Percentiles rank a stretch among this genome's conserved stretches.
phyloP scores from a whole-genome alignment of 2,888 invertebrate species.

The Ectropis crepuscularia region DNA sequence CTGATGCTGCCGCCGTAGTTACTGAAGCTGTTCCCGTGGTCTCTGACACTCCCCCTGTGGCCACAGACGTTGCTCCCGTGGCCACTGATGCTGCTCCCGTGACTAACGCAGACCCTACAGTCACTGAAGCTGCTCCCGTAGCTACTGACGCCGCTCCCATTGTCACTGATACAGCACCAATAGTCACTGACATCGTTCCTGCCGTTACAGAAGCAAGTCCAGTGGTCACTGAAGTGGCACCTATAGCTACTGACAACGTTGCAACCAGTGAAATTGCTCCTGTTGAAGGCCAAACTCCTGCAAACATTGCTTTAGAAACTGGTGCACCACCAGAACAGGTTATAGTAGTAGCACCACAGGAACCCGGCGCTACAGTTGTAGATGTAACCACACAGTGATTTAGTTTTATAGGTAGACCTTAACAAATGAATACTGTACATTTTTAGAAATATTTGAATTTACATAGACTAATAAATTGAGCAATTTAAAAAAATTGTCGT shows the following conservation, averaged over 20 bases:
- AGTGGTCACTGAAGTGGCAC: constrained; percentile 15
- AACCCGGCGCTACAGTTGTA: constrained; percentile 66
- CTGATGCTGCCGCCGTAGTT: constrained; percentile 6
- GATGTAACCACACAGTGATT: constrained; percentile 64
- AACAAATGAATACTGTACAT: constrained; percentile 35
- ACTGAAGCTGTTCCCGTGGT: constrained; percentile 3
- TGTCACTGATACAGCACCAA: constrained; percentile 8
- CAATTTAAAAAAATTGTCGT: constrained; percentile 23
- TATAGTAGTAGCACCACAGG: constrained; percentile 50
- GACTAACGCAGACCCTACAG: constrained; percentile 8
- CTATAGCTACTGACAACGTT: constrained; percentile 1
- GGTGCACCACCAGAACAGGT: constrained; percentile 22
- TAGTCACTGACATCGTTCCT: constrained; percentile 3
- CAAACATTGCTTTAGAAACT: constrained; percentile 20
- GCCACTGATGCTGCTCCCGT: constrained; percentile 6
- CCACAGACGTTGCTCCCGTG: constrained; percentile 18
- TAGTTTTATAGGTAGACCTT: constrained; percentile 32
- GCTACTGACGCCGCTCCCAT: constrained; percentile 14
- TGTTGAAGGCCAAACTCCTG: constrained; percentile 32
- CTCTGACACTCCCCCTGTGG: constrained; percentile 2
- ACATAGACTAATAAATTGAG: constrained; percentile 43
- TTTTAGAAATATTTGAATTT: constrained; percentile 38
- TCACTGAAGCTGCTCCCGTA: constrained; percentile 12
- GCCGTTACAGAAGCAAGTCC: background rate
- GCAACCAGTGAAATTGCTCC: constrained; percentile 22